Evolutionary conservation across 37 sponge, comb jelly and placozoan species (phyloP).

Genomic region (Bolinopsis microptera): DNA sequence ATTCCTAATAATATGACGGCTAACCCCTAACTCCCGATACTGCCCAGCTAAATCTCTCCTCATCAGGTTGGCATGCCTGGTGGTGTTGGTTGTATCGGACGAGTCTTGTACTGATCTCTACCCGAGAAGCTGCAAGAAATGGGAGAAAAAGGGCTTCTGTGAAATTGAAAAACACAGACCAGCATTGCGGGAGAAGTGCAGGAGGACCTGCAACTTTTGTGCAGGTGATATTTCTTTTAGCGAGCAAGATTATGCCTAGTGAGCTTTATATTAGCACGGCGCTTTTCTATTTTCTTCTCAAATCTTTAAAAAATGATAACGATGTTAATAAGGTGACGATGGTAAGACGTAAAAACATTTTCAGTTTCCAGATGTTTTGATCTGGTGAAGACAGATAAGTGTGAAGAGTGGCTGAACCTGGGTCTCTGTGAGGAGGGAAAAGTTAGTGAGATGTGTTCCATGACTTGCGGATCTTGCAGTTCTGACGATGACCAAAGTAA

Average conservation of each 20-base stretch:
- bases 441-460: not conserved
- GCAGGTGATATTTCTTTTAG: too few relatives aligned
- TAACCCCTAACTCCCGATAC: too few relatives aligned
- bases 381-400: not conserved
- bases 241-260: too few relatives aligned
- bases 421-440: not conserved
- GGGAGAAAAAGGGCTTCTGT: not conserved
- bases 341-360: too few relatives aligned
- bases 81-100: not conserved
- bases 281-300: too few relatives aligned
- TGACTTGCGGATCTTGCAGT: not conserved
- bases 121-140: not conserved
- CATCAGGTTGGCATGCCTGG: not conserved
- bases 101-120: not conserved
- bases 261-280: too few relatives aligned
- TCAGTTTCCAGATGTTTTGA: not conserved
- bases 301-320: too few relatives aligned
- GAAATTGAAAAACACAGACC: not conserved
- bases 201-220: not conserved
- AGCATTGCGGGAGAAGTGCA: not conserved
- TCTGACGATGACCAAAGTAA: not conserved
- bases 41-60: too few relatives aligned
- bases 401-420: not conserved
- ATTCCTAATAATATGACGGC: too few relatives aligned
- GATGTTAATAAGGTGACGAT: too few relatives aligned